These are phyloP conservation scores for Probosciger aterrimus DNA, from an alignment of 2,113 vertebrate species.

Conservation along the genomic window DNA sequence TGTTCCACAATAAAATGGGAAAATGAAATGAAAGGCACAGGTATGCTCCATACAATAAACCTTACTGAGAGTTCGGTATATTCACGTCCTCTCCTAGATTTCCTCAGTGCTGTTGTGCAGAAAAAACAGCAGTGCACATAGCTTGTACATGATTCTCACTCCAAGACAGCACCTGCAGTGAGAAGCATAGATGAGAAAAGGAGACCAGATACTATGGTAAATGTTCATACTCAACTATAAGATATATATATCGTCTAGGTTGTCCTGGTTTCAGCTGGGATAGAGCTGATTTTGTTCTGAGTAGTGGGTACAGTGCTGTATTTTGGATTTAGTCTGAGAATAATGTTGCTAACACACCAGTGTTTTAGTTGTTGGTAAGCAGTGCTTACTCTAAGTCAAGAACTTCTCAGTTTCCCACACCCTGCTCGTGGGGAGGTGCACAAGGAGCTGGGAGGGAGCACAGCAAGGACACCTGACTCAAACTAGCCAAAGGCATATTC, in stretches of 20 bases:
- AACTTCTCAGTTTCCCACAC: neutral
- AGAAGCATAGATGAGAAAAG: neutral
- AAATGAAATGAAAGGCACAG: neutral
- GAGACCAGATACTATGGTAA: accelerated
- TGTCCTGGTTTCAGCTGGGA: neutral
- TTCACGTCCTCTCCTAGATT: neutral
- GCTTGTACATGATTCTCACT: neutral
- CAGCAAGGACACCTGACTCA: neutral
- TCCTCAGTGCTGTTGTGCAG: neutral
- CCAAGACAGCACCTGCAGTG: neutral
- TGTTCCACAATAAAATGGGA: neutral
- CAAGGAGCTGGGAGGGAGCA: neutral
- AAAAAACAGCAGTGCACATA: accelerated
- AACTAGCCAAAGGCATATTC: neutral
- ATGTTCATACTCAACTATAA: neutral
- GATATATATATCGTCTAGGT: neutral
- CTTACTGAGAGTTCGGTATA: neutral
- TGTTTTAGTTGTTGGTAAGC: neutral
- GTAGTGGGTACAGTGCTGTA: neutral
- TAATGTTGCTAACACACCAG: neutral
- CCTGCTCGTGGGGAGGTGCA: neutral
- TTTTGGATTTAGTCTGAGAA: neutral
- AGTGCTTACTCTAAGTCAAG: neutral
- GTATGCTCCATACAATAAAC: neutral
- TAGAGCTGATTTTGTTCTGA: neutral